Evolutionary conservation across 2,113 vertebrate species (phyloP).

Genomic region (Fulmarus glacialis): DNA sequence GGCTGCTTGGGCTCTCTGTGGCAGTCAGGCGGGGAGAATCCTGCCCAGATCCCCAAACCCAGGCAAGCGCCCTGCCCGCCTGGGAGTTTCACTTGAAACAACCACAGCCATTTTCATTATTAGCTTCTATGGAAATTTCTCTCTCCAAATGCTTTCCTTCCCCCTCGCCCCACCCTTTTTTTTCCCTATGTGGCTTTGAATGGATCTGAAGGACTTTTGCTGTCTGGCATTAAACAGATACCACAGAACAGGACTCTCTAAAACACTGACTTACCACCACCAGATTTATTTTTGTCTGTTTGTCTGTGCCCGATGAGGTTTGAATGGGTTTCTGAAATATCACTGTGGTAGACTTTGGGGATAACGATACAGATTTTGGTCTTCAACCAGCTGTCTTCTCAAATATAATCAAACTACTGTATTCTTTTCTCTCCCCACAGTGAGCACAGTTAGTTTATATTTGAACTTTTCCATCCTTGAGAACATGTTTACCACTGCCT

Average conservation of each 20-base stretch:
- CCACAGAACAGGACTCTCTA: not conserved
- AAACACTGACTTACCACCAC: not conserved
- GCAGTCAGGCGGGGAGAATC: not conserved
- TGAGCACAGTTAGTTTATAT: not conserved
- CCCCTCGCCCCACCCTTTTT: not conserved
- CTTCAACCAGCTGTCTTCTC: constrained; percentile 39
- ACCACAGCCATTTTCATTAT: not conserved
- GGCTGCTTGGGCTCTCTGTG: not conserved
- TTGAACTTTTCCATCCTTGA: constrained; percentile 19
- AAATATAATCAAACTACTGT: constrained; percentile 17
- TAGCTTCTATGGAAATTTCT: not conserved
- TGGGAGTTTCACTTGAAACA: not conserved
- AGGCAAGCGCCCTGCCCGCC: accelerated
- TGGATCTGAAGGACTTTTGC: not conserved
- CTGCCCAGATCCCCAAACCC: not conserved
- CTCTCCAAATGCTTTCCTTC: not conserved
- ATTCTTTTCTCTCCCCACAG: not conserved
- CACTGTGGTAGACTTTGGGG: not conserved
- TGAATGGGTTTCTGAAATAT: not conserved
- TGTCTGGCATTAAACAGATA: not conserved
- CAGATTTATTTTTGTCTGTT: not conserved
- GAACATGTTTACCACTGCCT: constrained; percentile 30
- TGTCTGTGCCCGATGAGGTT: not conserved
- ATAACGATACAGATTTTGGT: constrained; percentile 10
- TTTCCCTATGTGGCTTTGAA: not conserved